phyloP scores from a whole-genome alignment of 2,113 vertebrate genomes.

The Leucopternis melanops region DNA sequence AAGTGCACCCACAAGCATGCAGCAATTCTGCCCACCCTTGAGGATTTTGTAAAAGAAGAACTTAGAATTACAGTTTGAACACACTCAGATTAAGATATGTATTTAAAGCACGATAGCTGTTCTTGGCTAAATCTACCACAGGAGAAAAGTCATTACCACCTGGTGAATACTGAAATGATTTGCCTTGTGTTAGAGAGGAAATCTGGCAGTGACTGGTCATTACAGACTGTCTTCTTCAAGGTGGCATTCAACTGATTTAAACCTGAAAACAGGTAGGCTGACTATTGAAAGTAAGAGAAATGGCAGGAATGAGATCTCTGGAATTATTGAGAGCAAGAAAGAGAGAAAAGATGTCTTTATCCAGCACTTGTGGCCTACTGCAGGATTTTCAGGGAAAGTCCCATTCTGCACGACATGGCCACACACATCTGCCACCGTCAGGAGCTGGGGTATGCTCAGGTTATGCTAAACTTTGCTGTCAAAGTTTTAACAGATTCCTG shows the following conservation, averaged over 20 bases:
- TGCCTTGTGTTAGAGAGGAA: neutral
- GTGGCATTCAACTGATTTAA: neutral
- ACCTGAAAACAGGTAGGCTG: neutral
- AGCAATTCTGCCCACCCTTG: neutral
- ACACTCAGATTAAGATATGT: neutral
- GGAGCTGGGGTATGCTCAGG: neutral
- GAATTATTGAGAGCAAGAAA: neutral
- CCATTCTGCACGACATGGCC: neutral
- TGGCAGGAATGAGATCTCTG: neutral
- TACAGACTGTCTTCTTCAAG: neutral
- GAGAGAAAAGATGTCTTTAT: neutral
- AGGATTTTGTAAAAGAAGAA: neutral
- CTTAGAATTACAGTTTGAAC: neutral
- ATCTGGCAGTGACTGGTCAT: neutral
- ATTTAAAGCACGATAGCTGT: neutral
- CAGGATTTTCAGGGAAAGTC: neutral
- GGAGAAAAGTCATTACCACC: neutral
- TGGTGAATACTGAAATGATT: neutral
- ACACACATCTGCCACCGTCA: rapidly evolving
- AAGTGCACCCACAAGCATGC: neutral
- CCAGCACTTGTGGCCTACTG: neutral
- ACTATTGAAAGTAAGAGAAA: neutral
- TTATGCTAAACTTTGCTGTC: neutral
- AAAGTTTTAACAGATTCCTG: neutral
- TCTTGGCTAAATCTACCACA: neutral